phyloP scores from a whole-genome alignment of 2,888 invertebrate genomes.

The Apoderus coryli region DNA sequence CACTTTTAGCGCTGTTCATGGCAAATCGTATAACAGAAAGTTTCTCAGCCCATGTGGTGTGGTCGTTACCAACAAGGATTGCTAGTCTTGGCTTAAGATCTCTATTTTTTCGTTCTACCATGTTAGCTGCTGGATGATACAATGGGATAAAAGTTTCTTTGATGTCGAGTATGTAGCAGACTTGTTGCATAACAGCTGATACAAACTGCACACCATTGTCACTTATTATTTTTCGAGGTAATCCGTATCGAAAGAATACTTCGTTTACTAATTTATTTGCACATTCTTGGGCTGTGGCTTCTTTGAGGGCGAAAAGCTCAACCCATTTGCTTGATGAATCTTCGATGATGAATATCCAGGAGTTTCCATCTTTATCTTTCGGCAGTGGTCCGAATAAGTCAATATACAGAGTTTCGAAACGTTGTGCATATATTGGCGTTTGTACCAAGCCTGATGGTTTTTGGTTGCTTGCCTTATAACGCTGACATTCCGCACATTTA shows the following conservation, averaged over 20 bases:
- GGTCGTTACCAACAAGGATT: conserved; percentile 21
- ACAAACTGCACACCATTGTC: conserved; percentile 27
- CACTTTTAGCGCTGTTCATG: conserved; percentile 24
- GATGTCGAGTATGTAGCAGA: too few species aligned
- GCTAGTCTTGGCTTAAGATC: conserved; percentile 24
- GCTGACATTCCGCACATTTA: conserved; percentile 12
- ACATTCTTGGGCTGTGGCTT: conserved; percentile 19
- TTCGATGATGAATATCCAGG: conserved; percentile 13
- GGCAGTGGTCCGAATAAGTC: conserved; percentile 18
- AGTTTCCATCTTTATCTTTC: conserved; percentile 3
- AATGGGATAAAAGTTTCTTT: conserved; percentile 9
- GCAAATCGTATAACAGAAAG: conserved; percentile 27
- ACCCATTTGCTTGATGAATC: too few species aligned
- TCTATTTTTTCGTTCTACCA: conserved; percentile 19
- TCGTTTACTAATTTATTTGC: conserved; percentile 18
- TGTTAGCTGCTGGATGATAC: conserved; percentile 15
- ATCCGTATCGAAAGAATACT: conserved; percentile 23
- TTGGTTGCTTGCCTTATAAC: conserved; percentile 13
- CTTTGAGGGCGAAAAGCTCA: conserved; percentile 9
- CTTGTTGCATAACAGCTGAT: conserved; percentile 23
- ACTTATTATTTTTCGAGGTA: conserved; percentile 23
- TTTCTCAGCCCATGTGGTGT: conserved; percentile 23
- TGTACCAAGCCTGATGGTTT: conserved; percentile 15
- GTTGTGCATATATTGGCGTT: conserved; percentile 14
- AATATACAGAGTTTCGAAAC: conserved; percentile 15